These are phyloP conservation scores for Morpho helenor DNA, from an alignment of 2,888 invertebrate genomes.

Conservation along the genomic window DNA sequence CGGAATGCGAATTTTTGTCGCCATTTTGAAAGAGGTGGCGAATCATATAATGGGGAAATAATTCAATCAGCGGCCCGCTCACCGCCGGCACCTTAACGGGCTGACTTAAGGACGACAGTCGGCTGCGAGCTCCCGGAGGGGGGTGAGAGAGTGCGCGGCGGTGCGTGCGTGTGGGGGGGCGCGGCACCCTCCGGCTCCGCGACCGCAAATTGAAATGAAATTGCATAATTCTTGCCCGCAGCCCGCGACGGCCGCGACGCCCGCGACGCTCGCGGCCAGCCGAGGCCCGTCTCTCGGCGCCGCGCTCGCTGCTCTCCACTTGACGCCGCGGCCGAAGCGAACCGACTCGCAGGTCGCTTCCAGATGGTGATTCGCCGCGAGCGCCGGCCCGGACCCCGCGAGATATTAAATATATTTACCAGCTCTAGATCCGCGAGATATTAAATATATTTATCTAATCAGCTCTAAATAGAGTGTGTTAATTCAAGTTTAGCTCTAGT, in stretches of 20 bases:
- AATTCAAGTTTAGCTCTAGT: no score
- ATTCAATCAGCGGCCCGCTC: conserved; percentile 58
- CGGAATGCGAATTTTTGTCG: conserved; percentile 48
- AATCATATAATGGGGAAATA: conserved; percentile 76
- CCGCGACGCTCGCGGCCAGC: neutral
- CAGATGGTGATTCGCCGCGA: no score
- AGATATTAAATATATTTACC: no score
- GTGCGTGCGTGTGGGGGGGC: conserved; percentile 31
- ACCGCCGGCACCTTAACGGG: conserved; percentile 41
- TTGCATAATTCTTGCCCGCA: conserved; percentile 60
- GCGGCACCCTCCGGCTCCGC: conserved; percentile 38
- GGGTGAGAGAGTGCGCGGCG: conserved; percentile 38
- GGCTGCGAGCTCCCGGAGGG: no score
- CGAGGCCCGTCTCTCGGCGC: neutral
- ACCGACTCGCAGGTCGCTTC: no score
- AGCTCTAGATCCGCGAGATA: no score
- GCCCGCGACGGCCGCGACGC: conserved; percentile 23
- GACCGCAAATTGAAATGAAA: conserved; percentile 68
- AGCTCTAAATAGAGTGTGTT: no score
- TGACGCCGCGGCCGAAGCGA: no score
- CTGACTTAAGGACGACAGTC: conserved; percentile 21
- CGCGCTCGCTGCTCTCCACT: neutral
- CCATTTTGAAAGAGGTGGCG: conserved; percentile 76
- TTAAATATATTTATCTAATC: no score
- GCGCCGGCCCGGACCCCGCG: no score